A percentile compares a stretch with the other conserved stretches of the same genome.
phyloP scores from a whole-genome alignment of 2,113 vertebrate genomes.

The Mystacornis crossleyi region DNA sequence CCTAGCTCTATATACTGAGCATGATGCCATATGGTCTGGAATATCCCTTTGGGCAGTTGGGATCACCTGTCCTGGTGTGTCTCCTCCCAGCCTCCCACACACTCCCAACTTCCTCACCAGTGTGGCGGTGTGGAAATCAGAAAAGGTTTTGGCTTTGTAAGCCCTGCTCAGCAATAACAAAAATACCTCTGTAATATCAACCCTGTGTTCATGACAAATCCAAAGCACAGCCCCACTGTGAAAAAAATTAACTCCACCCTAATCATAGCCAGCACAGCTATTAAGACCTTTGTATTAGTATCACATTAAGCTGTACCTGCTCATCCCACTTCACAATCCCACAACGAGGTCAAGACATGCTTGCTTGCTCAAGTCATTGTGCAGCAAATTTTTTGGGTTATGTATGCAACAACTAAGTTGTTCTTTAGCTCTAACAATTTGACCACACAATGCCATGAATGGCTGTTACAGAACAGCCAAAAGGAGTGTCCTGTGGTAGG shows the following conservation, averaged over 20 bases:
- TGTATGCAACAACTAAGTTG: not conserved
- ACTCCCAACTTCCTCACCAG: not conserved
- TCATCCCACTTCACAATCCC: not conserved
- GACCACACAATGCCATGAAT: rapidly evolving
- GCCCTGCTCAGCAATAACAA: not conserved
- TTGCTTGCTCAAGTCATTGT: not conserved
- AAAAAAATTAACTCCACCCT: not conserved
- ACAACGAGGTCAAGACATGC: not conserved
- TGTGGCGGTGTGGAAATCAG: rapidly evolving
- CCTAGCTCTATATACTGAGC: not conserved
- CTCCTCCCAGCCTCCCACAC: not conserved
- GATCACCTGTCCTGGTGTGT: not conserved
- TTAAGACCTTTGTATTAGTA: not conserved
- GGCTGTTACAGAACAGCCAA: not conserved
- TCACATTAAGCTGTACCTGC: not conserved
- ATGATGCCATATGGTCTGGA: not conserved
- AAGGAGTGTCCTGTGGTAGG: not conserved
- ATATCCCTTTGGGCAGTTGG: not conserved
- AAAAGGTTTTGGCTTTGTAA: not conserved
- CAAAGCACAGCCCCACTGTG: not conserved
- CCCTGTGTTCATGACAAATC: not conserved
- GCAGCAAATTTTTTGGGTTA: not conserved
- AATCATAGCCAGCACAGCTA: not conserved
- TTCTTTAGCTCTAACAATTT: rapidly evolving
- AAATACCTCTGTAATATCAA: not conserved